Base-by-base conservation (phyloP, 2,113 vertebrate species). In the Tragelaphus imberbis region DNA sequence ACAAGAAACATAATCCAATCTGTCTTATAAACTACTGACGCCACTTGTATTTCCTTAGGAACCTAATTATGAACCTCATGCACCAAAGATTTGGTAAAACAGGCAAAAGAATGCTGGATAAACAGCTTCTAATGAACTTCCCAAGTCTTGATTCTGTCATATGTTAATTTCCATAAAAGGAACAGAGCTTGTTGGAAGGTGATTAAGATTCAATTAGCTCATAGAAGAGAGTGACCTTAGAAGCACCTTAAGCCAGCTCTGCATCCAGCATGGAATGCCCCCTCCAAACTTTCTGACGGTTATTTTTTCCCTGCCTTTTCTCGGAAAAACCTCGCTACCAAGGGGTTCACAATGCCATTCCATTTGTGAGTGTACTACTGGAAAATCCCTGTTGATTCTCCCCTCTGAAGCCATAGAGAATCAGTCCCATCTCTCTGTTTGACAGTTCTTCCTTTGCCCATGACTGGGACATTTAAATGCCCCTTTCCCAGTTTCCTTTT, bases 121-220 rank as follows among this genome's bases (percentile, higher is more conserved):
- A 88, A 84, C 49, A 30, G 77, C 53, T 90, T 93, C 92, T 61
- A 95, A 90, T 89, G 40, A 95, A 93, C 55, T 96, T 88, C n/a
- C 56, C n/a, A 3, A 44, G 30, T 89, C 86, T 96, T 58, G 36
- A 61, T 88, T 95, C 19, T 53, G 75, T 87, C 53, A 47, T 40
- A 10, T 68, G 75, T 86, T 94, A 86, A 89, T 94, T 97, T 96
- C 81, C 96, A 94, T 87, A 91, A 90, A 94, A 95, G 84, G 27
- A 58, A 86, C n/a, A 6, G 47, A 53, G n/a, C 71, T 53, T 93
- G 51, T 95, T 84, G 91, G 84, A 87, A 95, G 79, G 91, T 61
- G 59, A 94, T 95, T 93, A 77, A 80, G 58, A 89, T 94, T 90
- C 95, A 71, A 4, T 92, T 82, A 97, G 53, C 82, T 79, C 63